Conservation (phyloP, 2,797 vertebrate genomes). For the Microhierax caerulescens region DNA sequence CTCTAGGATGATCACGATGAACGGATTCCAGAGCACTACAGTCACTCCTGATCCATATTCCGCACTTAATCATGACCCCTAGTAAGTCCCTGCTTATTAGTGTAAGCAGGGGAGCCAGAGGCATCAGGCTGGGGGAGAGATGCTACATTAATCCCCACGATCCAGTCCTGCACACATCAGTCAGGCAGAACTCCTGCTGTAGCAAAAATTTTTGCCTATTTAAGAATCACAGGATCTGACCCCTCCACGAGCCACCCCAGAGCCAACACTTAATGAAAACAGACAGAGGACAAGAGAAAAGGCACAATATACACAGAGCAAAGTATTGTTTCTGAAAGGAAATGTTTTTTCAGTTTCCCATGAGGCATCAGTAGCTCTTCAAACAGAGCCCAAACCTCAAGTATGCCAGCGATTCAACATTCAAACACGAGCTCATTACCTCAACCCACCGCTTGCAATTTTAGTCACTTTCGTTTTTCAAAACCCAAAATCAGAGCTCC, state of each 20-base stretch:
- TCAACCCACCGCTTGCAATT: slow-evolving; percentile 26
- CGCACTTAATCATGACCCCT: neutral
- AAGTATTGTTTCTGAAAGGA: slow-evolving; percentile 53
- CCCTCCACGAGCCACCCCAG: neutral
- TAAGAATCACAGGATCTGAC: neutral
- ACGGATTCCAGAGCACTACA: neutral
- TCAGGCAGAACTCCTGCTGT: neutral
- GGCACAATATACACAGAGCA: neutral
- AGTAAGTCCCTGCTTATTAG: neutral
- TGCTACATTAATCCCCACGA: neutral
- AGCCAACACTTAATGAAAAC: slow-evolving; percentile 38
- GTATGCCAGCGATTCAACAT: slow-evolving; percentile 44
- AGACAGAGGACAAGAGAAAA: slow-evolving; percentile 51
- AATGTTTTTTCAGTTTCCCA: slow-evolving; percentile 57
- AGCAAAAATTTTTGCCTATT: neutral
- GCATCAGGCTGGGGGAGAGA: neutral
- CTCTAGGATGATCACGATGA: neutral
- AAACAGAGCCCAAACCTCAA: slow-evolving; percentile 63
- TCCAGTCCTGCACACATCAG: neutral
- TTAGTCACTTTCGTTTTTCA: neutral
- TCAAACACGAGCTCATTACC: slow-evolving; percentile 27
- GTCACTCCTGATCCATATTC: neutral
- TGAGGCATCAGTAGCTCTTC: slow-evolving; percentile 58
- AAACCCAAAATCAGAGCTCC: neutral
- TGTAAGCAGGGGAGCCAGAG: neutral